Percentiles rank a stretch among this genome's conserved stretches.
Evolutionary conservation across 1,140 invertebrate species (phyloP).

Genomic region (Dufourea novaeangliae): DNA sequence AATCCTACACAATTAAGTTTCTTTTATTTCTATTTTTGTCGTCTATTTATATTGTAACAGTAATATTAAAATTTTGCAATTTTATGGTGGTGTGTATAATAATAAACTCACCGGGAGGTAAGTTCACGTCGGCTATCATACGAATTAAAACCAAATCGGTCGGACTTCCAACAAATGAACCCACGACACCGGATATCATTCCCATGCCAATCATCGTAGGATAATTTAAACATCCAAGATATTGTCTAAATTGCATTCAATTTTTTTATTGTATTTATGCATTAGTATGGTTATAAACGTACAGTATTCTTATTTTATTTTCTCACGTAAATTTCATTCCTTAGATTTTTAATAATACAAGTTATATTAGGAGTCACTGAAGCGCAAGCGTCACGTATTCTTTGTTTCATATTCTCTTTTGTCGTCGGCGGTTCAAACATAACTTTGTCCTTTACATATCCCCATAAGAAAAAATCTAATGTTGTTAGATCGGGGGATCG

Average conservation of each 20-base stretch:
- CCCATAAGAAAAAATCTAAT: too few species aligned
- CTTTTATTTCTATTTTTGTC: background rate
- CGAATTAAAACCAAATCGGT: constrained; percentile 82
- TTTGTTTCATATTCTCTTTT: too few species aligned
- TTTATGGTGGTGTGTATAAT: too few species aligned
- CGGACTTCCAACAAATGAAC: constrained; percentile 58
- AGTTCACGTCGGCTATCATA: constrained; percentile 88
- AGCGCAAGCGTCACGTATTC: too few species aligned
- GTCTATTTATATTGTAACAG: background rate
- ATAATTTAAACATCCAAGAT: constrained; percentile 56
- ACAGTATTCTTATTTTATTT: background rate
- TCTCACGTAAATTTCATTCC: background rate
- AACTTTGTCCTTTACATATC: too few species aligned
- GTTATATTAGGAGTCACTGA: too few species aligned
- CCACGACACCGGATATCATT: constrained; percentile 55
- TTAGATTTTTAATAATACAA: background rate
- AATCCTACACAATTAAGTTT: background rate
- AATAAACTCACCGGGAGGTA: constrained; percentile 81
- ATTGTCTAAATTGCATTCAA: constrained; percentile 30
- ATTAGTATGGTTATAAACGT: background rate
- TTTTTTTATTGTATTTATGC: background rate
- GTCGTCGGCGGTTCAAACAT: too few species aligned
- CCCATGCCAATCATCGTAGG: constrained; percentile 53
- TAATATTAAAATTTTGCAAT: too few species aligned
- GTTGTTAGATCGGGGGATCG: too few species aligned